These are phyloP conservation scores for Nemotelus pantherinus DNA, from an alignment of 2,888 invertebrate species.

Conservation along the genomic window DNA sequence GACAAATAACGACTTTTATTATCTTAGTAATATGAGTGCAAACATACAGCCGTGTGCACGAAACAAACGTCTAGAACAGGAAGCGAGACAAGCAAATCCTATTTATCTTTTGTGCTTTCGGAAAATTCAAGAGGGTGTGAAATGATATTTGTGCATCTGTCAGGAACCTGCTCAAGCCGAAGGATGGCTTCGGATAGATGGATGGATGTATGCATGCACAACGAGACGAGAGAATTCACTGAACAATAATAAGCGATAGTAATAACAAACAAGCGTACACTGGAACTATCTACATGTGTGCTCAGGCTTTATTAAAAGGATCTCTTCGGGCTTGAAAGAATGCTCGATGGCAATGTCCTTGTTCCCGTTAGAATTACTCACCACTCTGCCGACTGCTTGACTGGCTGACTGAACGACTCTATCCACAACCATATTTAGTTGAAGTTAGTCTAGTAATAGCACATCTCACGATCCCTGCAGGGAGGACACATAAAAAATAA, in stretches of 20 bases:
- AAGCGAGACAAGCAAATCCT: too few species aligned
- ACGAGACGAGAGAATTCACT: too few species aligned
- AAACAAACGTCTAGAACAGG: too few species aligned
- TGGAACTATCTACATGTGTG: slow-evolving; percentile 12
- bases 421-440: background rate
- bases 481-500: slow-evolving; percentile 40
- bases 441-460: slow-evolving; percentile 13
- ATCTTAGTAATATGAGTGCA: too few species aligned
- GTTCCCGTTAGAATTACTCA: too few species aligned
- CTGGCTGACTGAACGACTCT: background rate
- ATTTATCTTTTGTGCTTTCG: background rate
- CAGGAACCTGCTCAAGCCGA: background rate
- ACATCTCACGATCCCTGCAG: slow-evolving; percentile 20
- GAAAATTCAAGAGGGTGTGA: slow-evolving; percentile 12
- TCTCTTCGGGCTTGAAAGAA: slow-evolving; percentile 10
- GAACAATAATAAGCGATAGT: slow-evolving; percentile 22
- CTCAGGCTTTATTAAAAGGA: slow-evolving; percentile 26
- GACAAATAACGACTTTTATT: too few species aligned
- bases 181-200: background rate
- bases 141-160: slow-evolving; percentile 17
- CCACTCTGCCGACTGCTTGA: too few species aligned
- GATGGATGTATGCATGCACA: slow-evolving; percentile 6
- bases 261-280: slow-evolving; percentile 15
- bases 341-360: background rate
- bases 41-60: too few species aligned